Evolutionary conservation across 2,113 vertebrate species (phyloP).

Genomic region (Damaliscus lunatus): DNA sequence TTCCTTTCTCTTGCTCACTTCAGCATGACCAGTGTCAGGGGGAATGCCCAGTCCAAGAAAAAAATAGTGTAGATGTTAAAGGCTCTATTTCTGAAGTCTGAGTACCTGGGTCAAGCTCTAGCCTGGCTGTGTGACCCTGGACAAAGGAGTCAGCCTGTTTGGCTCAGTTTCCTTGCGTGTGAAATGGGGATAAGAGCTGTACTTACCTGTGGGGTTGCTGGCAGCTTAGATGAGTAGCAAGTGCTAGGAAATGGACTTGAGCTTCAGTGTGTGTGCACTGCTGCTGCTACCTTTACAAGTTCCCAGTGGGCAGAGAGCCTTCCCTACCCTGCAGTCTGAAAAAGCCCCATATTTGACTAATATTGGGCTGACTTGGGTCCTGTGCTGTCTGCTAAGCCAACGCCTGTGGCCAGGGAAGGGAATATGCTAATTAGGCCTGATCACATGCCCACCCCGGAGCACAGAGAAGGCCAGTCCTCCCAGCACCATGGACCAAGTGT

Average conservation of each 20-base stretch:
- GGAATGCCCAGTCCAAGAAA: not conserved
- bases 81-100: not conserved
- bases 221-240: not conserved
- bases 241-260: not conserved
- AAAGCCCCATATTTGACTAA: not conserved
- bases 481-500: accelerated
- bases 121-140: not conserved
- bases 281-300: not conserved
- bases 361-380: not conserved
- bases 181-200: not conserved
- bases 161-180: not conserved
- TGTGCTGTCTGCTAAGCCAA: not conserved
- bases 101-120: not conserved
- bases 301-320: too few relatives aligned
- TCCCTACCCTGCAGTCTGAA: not conserved
- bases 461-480: not conserved
- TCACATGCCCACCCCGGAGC: not conserved
- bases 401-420: not conserved
- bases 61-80: not conserved
- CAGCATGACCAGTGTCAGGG: too few relatives aligned
- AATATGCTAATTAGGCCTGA: not conserved
- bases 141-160: not conserved
- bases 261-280: not conserved
- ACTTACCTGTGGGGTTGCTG: not conserved
- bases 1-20: not conserved